Evolutionary conservation across 2,888 invertebrate genomes (phyloP).

Genomic region (Lasius fuliginosus): DNA sequence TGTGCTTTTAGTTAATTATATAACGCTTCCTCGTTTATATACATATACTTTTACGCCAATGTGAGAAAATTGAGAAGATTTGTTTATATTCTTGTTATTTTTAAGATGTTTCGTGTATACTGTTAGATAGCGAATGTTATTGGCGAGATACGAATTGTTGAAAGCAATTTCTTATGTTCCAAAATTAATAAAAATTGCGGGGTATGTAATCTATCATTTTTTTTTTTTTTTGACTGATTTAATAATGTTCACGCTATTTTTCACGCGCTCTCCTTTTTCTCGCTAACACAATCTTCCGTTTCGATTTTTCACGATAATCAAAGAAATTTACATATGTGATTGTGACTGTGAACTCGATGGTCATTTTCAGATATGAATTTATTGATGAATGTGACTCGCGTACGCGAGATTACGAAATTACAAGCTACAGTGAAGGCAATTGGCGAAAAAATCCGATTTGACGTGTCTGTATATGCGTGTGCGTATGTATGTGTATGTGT

Average conservation of each 20-base stretch:
- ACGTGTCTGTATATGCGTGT: neutral
- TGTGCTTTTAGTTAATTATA: slow-evolving; percentile 41
- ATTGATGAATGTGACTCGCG: neutral
- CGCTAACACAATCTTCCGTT: neutral
- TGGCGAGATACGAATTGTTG: slow-evolving; percentile 44
- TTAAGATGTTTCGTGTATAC: slow-evolving; percentile 53
- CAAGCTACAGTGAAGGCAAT: slow-evolving; percentile 2
- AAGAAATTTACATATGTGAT: slow-evolving; percentile 29
- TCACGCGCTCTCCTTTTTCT: slow-evolving; percentile 18
- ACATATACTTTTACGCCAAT: slow-evolving; percentile 9
- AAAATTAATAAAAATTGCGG: slow-evolving; percentile 39
- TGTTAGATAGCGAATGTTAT: slow-evolving; percentile 49
- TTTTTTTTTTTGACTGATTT: slow-evolving; percentile 11
- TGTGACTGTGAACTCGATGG: slow-evolving; percentile 16
- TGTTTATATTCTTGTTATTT: slow-evolving; percentile 52
- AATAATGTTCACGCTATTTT: neutral
- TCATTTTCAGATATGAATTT: slow-evolving; percentile 23
- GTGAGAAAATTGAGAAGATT: slow-evolving; percentile 21
- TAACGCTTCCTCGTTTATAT: slow-evolving; percentile 40
- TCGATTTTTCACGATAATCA: slow-evolving; percentile 38
- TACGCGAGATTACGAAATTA: neutral
- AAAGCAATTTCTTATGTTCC: slow-evolving; percentile 32
- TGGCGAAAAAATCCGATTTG: neutral
- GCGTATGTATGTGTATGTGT: neutral
- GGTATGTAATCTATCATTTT: neutral